Base-by-base conservation (phyloP, 2,797 vertebrate genomes). In the Arremon brunneinucha region DNA sequence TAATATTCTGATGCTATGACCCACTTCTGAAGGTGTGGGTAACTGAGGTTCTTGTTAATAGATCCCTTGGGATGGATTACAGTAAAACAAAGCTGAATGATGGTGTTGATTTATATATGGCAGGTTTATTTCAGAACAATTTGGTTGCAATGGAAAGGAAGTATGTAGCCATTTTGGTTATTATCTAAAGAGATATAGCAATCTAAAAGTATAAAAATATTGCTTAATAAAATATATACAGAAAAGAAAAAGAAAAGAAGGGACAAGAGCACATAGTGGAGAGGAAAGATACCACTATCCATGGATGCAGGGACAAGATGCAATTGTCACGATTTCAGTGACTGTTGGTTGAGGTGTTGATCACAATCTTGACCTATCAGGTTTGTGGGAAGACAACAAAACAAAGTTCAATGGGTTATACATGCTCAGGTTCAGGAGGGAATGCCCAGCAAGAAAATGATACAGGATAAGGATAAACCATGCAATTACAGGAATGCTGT, bases 341-440 rank as follows among this genome's bases (percentile, higher is more conserved):
- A 10, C 32, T n/a, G 3, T 34, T 68, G 13, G 24, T 30, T 13
- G 21, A 46, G 26, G 28, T 21, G 16, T 30, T 18, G 9, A 11
- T 14, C 1, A 0, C 17, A 74, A 11, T 34, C 24, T 47, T 62
- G 41, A 46, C 39, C 41, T 1, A 2, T 20, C 7, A 7, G 14
- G 6, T 2, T 2, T 32, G 16, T 34, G 14, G 21, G 8, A 47
- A 55, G 14, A 28, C 13, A 37, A 30, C 0, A 2, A 62, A 60
- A 18, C 16, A 18, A 41, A 47, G 6, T 46, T 62, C 41, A 6
- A 2, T 34, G 32, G 10, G 3, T 59, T 30, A 19, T 8, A 52
- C 3, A 11, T 0, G 0, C 30, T 30, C 24, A 52, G 8, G 11
- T 20, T n/a, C 12, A 18, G 14, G 21, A 18, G 21, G 11, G 34